Base-by-base conservation (phyloP, 23 tunicate species). In the Oikopleura vanhoeffeni region DNA sequence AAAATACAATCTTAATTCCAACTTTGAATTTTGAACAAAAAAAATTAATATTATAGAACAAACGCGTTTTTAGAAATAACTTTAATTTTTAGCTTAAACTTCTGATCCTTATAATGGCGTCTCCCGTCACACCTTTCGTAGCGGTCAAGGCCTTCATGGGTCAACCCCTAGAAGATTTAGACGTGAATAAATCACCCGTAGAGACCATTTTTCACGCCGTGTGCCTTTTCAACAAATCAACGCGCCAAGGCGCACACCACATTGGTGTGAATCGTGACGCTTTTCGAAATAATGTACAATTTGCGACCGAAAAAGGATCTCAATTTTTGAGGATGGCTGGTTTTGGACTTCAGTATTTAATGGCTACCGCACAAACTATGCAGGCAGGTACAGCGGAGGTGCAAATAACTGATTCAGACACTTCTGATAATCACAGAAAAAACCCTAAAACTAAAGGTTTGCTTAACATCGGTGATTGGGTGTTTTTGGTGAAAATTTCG, bases 181-280 rank as follows among this genome's bases (percentile, higher is more conserved):
- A 71, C 2, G 34, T 71, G 36, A 71, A 71, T 30, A 71, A 71
- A 38, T 71, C 79, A 38, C 79, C 79, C 27, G 79, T 71, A 2
- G 79, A 71, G 35, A 30, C 79, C 38, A 71, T 71, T 30, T 71
- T 71, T 38, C 34, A 71, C 79, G 35, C 35, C 27, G 35, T 71
- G 27, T 18, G 27, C 38, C 35, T 71, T 30, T 13, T 30, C 79
- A 71, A 71, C 2, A 71, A 18, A 18, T 71, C 79, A 2, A 13
- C 38, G 2, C 27, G 79, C 35, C 36, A 71, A 2, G 79, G 79
- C 2, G 79, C 79, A 2, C 34, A 18, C 35, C 2, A 4, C 27
- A 18, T 71, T 38, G 79, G 79, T 2, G 4, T 71, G 32, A 71
- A 71, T 71, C 79, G 79, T 38, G 79, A 71, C 79, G 79, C 79